Percentiles rank a stretch among this genome's conserved stretches.
Evolutionary conservation across 2,113 vertebrate species (phyloP).

Genomic region (Podarcis raffonei): DNA sequence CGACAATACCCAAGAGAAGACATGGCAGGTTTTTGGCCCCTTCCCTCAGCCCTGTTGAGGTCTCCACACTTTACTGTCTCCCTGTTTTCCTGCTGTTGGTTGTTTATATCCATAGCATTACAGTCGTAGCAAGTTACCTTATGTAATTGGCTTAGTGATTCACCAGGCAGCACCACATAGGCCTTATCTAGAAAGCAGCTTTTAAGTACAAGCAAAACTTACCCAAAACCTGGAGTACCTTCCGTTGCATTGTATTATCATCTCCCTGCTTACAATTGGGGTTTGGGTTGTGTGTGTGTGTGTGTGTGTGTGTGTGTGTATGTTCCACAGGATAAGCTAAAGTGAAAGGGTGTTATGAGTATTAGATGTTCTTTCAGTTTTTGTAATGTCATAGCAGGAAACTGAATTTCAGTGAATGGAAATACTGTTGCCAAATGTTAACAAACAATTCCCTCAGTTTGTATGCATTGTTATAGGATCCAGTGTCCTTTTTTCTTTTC

Average conservation of each 20-base stretch:
- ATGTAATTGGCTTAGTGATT: too few species aligned
- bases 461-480: slow-evolving; percentile 14
- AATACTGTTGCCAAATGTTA: neutral
- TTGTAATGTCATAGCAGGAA: neutral
- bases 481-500: slow-evolving; percentile 40
- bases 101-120: too few species aligned
- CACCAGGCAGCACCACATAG: too few species aligned
- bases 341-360: neutral
- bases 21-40: neutral
- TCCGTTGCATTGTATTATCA: neutral
- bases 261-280: neutral
- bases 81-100: too few species aligned
- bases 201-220: neutral
- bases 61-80: too few species aligned
- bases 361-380: neutral
- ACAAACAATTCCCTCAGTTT: neutral
- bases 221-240: neutral
- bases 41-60: neutral
- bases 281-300: neutral
- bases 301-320: neutral
- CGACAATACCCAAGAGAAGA: too few species aligned
- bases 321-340: neutral
- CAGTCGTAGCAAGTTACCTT: too few species aligned
- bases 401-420: neutral
- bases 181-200: neutral